phyloP scores from a whole-genome alignment of 2,888 invertebrate genomes.

The Diaphora mendica region DNA sequence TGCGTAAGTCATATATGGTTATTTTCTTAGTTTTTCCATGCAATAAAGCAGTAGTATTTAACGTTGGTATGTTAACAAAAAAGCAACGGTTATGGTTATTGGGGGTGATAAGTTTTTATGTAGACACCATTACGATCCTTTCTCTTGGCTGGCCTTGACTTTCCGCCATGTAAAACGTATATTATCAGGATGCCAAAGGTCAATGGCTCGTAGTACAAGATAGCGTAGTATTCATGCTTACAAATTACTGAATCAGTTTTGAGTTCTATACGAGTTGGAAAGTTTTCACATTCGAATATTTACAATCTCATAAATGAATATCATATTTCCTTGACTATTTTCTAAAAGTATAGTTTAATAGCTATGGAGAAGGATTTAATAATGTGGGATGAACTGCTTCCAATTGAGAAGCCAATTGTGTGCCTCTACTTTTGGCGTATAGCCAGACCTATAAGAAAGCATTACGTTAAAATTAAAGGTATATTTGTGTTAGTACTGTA shows the following conservation, averaged over 20 bases:
- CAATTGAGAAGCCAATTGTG: neutral
- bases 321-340: neutral
- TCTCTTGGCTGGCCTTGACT: conserved; percentile 57
- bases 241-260: neutral
- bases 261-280: neutral
- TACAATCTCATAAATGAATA: neutral
- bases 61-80: conserved; percentile 43
- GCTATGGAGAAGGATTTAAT: neutral
- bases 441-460: neutral
- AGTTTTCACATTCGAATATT: conserved; percentile 2
- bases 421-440: neutral
- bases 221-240: neutral
- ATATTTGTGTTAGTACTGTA: neutral
- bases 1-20: conserved; percentile 27
- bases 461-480: neutral
- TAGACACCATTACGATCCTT: conserved; percentile 48
- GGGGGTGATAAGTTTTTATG: conserved; percentile 57
- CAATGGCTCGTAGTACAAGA: conserved; percentile 34
- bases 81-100: conserved; percentile 43
- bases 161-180: conserved; percentile 37
- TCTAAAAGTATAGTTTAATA: neutral
- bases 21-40: conserved; percentile 43
- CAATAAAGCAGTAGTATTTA: conserved; percentile 35
- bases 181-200: conserved; percentile 37
- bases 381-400: neutral